Evolutionary conservation across 2,113 vertebrate species (phyloP).

Genomic region (Trochalopteron elliotii): DNA sequence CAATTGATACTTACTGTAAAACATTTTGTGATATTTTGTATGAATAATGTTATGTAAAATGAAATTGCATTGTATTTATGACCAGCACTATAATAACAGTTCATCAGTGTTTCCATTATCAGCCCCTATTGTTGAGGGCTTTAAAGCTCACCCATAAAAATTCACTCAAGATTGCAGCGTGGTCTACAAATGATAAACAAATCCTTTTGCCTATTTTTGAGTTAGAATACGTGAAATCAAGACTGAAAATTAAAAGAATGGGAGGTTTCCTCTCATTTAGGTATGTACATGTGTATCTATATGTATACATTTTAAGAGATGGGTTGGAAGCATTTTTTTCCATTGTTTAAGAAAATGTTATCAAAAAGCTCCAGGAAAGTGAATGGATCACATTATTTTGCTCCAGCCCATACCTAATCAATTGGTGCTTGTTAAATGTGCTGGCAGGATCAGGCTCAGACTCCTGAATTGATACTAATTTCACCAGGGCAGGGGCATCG

Average conservation of each 20-base stretch:
- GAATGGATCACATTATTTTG: background rate
- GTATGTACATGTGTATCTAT: background rate
- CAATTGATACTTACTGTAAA: slow-evolving; percentile 40
- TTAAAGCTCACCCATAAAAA: slow-evolving; percentile 53
- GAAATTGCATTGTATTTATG: slow-evolving; percentile 63
- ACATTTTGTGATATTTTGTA: slow-evolving; percentile 36
- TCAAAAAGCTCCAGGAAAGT: background rate
- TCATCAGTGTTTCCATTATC: slow-evolving; percentile 55
- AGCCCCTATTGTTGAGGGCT: slow-evolving; percentile 1
- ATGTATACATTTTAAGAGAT: background rate
- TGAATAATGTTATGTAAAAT: slow-evolving; percentile 47
- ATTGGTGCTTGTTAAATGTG: background rate
- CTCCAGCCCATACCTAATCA: background rate
- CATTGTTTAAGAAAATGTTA: background rate
- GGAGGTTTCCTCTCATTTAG: background rate
- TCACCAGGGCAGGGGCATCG: background rate
- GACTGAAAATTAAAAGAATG: background rate
- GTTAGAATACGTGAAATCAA: background rate
- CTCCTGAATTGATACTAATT: background rate
- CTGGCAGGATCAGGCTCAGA: background rate
- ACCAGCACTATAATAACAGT: background rate
- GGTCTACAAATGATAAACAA: slow-evolving; percentile 4
- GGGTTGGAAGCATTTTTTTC: background rate
- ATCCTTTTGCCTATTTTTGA: slow-evolving; percentile 11
- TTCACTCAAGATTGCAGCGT: background rate